Evolutionary conservation across 2,797 vertebrate species (phyloP).

Genomic region (Intellagama lesueurii): DNA sequence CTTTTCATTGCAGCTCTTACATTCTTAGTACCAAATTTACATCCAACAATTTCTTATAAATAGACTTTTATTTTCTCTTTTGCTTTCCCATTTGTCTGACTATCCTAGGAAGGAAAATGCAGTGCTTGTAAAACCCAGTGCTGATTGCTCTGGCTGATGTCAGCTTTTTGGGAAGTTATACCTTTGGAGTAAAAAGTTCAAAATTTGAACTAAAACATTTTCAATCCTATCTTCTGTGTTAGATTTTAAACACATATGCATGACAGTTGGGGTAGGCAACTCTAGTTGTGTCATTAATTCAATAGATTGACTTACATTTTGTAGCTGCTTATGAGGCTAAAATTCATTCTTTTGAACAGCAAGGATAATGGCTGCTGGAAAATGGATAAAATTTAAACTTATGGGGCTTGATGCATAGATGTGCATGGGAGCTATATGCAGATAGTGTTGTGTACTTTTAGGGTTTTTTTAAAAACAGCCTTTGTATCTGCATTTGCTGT

Average conservation of each 20-base stretch:
- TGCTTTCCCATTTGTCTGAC: neutral
- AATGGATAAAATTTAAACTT: neutral
- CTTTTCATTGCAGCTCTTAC: neutral
- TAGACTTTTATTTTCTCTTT: conserved; percentile 18
- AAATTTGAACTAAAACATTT: conserved; percentile 1
- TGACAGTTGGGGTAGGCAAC: neutral
- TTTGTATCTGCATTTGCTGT: neutral
- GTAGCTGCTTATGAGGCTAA: conserved; percentile 10
- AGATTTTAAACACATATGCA: conserved; percentile 10
- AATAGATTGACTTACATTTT: neutral
- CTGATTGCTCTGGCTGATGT: neutral
- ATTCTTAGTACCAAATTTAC: neutral
- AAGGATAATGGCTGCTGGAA: neutral
- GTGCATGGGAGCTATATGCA: neutral
- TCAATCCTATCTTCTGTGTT: neutral
- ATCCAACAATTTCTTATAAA: conserved; percentile 9
- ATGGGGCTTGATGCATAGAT: neutral
- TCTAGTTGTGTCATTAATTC: neutral
- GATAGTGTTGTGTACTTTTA: neutral
- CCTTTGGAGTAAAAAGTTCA: neutral
- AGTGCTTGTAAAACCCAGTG: neutral
- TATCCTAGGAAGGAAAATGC: neutral
- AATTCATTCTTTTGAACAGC: neutral
- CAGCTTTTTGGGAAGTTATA: too few species aligned
- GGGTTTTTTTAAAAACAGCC: neutral